Evolutionary conservation across 2,797 vertebrate genomes (phyloP), one percentile per base, ranked within the genome.

Genomic region (Stomatorhinus walkeri): DNA sequence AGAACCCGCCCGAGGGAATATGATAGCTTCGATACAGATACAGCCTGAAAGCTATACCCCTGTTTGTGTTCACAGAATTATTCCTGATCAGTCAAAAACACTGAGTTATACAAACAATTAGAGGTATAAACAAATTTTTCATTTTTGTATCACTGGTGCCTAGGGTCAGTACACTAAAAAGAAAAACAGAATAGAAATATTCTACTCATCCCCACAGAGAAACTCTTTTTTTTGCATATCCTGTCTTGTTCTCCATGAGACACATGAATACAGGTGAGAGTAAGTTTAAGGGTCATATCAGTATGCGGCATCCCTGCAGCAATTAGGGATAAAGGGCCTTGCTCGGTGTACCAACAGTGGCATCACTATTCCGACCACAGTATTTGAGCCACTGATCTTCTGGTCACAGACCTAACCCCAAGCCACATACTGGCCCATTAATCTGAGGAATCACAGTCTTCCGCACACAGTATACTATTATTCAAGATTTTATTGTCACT

Each of bases 401-500:
- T 22, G 54, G 28, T 54, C 6, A 24, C 85, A 85, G 10, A n/a
- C n/a, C 6, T 72, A 36, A 8, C 32, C 8, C 3, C 28, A 4
- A 16, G 32, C 52, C 43, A 16, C n/a, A 2, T 40, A 51, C 54
- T 9, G 36, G 6, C 72, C 36, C 36, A 81, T 81, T 43, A 81
- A 81, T 46, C 76, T n/a, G 32, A 46, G 40, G 1, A n/a, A 43
- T n/a, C 36, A 16, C 72, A 40, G 40, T 43, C 19, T 43, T 79
- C 36, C 10, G 1, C 19, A 28, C 22, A 49, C 8, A 16, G 32
- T 9, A 9, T 43, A 72, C 72, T 83, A 2, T 16, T 81, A 10
- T 14, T 52, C 49, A 28, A 85, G 83, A 22, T 22, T 49, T 81
- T 46, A 43, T 81, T 6, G 1, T 81, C 43, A 95, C 98, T 97